Percentiles rank a stretch among this genome's conserved stretches.
Evolutionary conservation across 2,888 invertebrate genomes (phyloP).

Genomic region (Drosophila colorata): DNA sequence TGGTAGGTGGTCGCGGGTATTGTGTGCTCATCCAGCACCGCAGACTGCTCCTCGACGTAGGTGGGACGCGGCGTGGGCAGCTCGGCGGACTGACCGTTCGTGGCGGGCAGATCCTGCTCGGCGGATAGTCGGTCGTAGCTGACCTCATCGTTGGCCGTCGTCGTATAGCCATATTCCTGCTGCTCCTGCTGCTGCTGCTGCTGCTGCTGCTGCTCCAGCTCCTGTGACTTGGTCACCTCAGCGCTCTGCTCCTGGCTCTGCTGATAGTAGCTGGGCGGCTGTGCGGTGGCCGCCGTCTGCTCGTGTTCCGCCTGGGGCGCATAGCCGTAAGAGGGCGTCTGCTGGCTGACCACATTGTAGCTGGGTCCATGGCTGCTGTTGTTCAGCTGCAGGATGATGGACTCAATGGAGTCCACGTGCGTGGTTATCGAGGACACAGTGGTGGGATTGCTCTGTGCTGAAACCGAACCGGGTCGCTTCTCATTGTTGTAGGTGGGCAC

Average conservation of each 20-base stretch:
- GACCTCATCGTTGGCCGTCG: conserved; percentile 39
- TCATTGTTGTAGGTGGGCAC: conserved; percentile 74
- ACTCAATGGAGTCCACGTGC: conserved; percentile 86
- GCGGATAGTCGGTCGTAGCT: conserved; percentile 57
- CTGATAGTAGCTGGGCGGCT: conserved; percentile 53
- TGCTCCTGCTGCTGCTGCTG: no score
- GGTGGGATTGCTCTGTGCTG: conserved; percentile 56
- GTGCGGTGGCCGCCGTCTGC: conserved; percentile 67
- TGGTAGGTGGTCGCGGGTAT: conserved; percentile 77
- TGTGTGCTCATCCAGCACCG: conserved; percentile 79
- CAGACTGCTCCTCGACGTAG: conserved; percentile 65
- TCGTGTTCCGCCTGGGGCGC: conserved; percentile 56
- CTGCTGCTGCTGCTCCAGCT: conserved; percentile 10
- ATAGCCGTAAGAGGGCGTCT: conserved; percentile 63
- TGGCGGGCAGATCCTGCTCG: conserved; percentile 46
- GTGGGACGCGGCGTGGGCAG: conserved; percentile 41
- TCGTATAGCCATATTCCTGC: conserved; percentile 61
- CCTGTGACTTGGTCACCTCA: conserved; percentile 49
- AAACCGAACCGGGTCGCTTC: conserved; percentile 44
- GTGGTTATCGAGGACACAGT: conserved; percentile 83
- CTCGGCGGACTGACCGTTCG: conserved; percentile 42
- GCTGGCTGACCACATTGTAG: conserved; percentile 80
- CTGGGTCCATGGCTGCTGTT: conserved; percentile 84
- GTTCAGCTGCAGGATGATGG: conserved; percentile 89
- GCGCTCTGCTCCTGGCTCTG: conserved; percentile 53